Conservation (phyloP, 2,888 invertebrate species). For the Aleiodes leptofemur region DNA sequence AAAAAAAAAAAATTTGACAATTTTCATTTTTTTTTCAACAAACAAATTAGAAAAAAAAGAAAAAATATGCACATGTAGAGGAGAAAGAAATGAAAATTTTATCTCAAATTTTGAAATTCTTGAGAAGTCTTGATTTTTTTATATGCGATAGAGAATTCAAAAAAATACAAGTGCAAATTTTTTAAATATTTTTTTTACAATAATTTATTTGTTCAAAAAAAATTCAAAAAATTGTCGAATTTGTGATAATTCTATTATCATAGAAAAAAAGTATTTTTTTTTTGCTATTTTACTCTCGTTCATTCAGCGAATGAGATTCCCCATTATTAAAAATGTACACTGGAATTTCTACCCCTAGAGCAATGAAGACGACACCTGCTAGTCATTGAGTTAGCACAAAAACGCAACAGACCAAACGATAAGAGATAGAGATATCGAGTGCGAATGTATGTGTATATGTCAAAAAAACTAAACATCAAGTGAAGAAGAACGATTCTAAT, state of each 20-base stretch:
- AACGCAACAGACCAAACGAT: conserved; percentile 29
- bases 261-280: background rate
- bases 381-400: conserved; percentile 35
- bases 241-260: too few species aligned
- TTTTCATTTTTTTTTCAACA: too few species aligned
- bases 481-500: conserved; percentile 3
- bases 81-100: too few species aligned
- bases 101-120: too few species aligned
- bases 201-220: too few species aligned
- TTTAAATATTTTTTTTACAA: too few species aligned
- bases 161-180: too few species aligned
- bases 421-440: background rate
- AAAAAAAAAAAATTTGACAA: background rate
- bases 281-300: conserved; percentile 37
- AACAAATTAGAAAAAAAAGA: too few species aligned
- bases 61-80: too few species aligned
- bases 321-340: conserved; percentile 10
- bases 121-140: too few species aligned
- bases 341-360: conserved; percentile 19
- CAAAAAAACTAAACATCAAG: background rate
- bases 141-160: too few species aligned
- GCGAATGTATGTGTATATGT: conserved; percentile 4
- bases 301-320: conserved; percentile 12
- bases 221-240: too few species aligned
- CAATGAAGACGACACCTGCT: conserved; percentile 44